Evolutionary conservation across 2,888 invertebrate species (phyloP), one percentile per base, ranked within the genome.

Genomic region (Caenorhabditis parvicauda): DNA sequence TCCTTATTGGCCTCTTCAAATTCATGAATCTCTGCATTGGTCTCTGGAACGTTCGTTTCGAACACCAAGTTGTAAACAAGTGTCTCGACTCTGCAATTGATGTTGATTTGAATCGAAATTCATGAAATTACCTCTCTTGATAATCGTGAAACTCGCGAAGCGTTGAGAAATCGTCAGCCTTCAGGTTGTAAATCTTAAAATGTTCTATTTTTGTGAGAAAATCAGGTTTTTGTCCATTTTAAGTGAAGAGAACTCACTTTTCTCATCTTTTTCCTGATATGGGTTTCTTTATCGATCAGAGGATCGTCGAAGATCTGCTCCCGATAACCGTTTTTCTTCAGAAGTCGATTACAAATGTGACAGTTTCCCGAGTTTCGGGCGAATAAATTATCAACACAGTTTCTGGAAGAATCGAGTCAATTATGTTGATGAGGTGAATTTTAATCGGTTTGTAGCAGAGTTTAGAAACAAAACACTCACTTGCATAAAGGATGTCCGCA

Each of bases 401-500:
- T 73, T 60, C 66, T 68, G 54, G 27, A 54, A 47, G 21, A 24
- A 29, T 4, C 17, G 5, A 22, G 9, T 28, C 28, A 44, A 12
- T 28, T 22, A 22, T 35, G 9, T 3, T 2, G 6, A 19, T 47
- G 21, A 3, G 1, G 5, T 21, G n/a, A 9, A 21, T 47, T 29
- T 32, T n/a, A 4, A 6, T n/a, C 2, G 12, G 21, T 32, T 32
- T 46, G 12, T 29, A 27, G 24, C n/a, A 27, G 25, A 25, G 4
- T 22, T 43, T 4, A 17, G 25, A 25, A 43, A 43, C 7, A 25
- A 43, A 22, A 43, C 96, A 96, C 82, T 24, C 89, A 93, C 84
- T 95, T 94, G 84, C 98, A 98, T 75, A 98, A 85, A 37, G 92
- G 90, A 85, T 98, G 98, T 28, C 96, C 96, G 84, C 98, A 98